Percentiles rank a stretch among this genome's conserved stretches.
Conservation (phyloP, 2,797 vertebrate species). For the Rhincodon typus region DNA sequence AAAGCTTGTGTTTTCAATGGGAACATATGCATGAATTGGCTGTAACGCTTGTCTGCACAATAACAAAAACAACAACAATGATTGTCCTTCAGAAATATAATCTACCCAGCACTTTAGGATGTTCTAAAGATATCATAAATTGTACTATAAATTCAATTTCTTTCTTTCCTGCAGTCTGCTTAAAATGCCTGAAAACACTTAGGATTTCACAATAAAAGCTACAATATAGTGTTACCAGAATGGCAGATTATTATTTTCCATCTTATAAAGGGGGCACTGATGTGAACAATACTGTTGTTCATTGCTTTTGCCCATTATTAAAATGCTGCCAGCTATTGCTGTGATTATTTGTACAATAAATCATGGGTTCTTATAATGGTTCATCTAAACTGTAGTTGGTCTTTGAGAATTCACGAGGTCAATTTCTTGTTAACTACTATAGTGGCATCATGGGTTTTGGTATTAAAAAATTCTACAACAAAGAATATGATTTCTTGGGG, state of each 20-base stretch:
- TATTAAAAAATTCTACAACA: not conserved
- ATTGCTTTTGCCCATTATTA: too few relatives aligned
- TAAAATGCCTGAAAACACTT: not conserved
- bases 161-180: not conserved
- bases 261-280: not conserved
- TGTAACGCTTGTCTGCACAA: not conserved
- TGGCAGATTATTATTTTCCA: not conserved
- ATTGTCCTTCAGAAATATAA: not conserved
- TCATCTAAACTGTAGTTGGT: not conserved
- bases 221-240: not conserved
- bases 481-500: not conserved
- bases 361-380: not conserved
- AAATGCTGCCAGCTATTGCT: not conserved
- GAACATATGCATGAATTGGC: not conserved
- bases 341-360: not conserved
- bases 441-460: too few relatives aligned
- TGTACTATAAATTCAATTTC: not conserved
- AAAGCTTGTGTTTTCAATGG: too few relatives aligned
- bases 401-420: not conserved
- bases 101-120: not conserved
- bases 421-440: not conserved
- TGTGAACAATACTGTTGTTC: not conserved
- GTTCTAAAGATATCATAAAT: not conserved
- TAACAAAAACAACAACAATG: not conserved
- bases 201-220: not conserved